Base-by-base conservation (phyloP, 2,113 vertebrate species). In the Saguinus midas region DNA sequence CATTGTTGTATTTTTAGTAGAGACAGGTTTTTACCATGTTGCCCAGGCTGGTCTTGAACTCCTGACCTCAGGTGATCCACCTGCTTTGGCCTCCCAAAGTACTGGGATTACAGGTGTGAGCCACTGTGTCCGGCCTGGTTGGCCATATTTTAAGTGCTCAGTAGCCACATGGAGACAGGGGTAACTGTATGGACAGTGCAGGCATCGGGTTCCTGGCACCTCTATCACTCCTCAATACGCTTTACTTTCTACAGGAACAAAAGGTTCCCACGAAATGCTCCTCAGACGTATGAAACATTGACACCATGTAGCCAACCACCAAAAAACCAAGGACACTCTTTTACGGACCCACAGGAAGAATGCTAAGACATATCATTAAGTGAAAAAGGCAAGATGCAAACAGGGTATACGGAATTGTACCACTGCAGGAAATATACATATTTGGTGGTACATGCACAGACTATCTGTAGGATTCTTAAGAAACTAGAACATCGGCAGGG, bases 131-230 rank as follows among this genome's bases (percentile, higher is more conserved):
- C 52, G 0, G 5, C 14, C 27, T 0, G 2, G 57, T 18, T 52
- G n/a, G 64, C 9, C 57, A 1, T 37, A 40, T 48, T 29, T 84
- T 55, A 78, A 45, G 35, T 10, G 18, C 35, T 70, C 35, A 23
- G 5, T 0, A 45, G n/a, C 78, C 68, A 32, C 2, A 12, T 17
- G n/a, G 29, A 20, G 20, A 29, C 55, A 48, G 35, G 14, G 13
- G 35, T 35, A 6, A 23, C 78, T 4, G 9, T 1, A 0, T 1
- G 6, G 32, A 52, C 1, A 9, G 48, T 1, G 1, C 3, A 45
- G 35, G 10, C 2, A 9, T 11, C 2, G 52, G 45, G 5, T 6
- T 21, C 35, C 58, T n/a, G 18, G 5, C 21, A 21, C 18, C 37
- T 73, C 9, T 40, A 13, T 37, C 23, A 3, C 12, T 25, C 58